Conservation (phyloP, 2,113 vertebrate genomes). For the Abramis brama region DNA sequence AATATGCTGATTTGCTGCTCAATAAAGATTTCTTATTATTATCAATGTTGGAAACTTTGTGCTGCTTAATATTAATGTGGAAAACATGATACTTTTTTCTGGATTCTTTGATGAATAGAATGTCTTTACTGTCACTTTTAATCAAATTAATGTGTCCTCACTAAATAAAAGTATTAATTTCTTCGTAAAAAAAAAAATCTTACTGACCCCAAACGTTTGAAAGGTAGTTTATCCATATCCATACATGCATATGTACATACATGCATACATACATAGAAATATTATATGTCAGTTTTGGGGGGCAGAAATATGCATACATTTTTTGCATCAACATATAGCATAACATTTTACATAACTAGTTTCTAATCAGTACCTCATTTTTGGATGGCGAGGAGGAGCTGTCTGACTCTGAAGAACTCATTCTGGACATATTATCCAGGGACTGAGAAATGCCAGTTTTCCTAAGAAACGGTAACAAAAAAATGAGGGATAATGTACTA, state of each 20-base stretch:
- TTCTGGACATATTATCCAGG: conserved; percentile 68
- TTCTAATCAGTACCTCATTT: conserved; percentile 64
- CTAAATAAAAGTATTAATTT: not conserved
- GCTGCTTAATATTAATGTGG: no score
- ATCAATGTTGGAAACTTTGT: no score
- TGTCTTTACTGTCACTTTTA: not conserved
- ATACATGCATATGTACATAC: no score
- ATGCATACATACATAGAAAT: no score
- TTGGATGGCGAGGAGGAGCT: conserved; percentile 57
- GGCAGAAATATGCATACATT: no score
- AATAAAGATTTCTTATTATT: no score
- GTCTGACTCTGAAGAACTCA: conserved; percentile 71
- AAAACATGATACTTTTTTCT: no score
- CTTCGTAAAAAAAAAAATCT: not conserved
- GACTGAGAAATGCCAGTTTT: conserved; percentile 71
- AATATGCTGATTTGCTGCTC: no score
- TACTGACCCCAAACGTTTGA: not conserved
- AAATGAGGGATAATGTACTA: not conserved
- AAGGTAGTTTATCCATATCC: not conserved
- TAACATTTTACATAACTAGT: no score
- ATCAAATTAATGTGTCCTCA: not conserved
- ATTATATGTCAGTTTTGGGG: not conserved
- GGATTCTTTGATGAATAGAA: no score
- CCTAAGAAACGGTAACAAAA: conserved; percentile 11
- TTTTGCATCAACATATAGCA: no score